A percentile compares a stretch with the other conserved stretches of the same genome.
Evolutionary conservation across 2,888 invertebrate species (phyloP).

Genomic region (Anarsia innoxiella): DNA sequence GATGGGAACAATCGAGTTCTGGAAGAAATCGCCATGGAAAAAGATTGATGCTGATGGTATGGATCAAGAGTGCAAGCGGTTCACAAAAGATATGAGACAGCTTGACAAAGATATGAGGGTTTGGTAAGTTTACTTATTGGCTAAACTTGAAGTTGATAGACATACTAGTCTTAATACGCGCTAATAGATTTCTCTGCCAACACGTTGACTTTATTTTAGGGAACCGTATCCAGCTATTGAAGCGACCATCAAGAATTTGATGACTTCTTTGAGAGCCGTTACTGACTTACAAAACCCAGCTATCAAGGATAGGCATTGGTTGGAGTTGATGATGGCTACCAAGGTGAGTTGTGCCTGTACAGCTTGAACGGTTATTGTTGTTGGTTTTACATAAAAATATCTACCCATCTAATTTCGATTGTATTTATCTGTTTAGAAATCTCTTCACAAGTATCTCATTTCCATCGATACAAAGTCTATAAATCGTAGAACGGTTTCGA

Average conservation of each 20-base stretch:
- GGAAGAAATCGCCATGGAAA: conserved; percentile 96
- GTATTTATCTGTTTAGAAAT: conserved; percentile 15
- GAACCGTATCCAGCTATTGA: conserved; percentile 88
- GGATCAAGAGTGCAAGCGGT: conserved; percentile 96
- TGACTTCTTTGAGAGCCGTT: conserved; percentile 93
- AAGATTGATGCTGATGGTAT: conserved; percentile 95
- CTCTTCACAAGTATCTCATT: conserved; percentile 38
- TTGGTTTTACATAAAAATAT: neutral
- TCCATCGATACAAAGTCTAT: conserved; percentile 35
- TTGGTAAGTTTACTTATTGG: conserved; percentile 62
- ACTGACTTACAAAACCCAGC: conserved; percentile 96
- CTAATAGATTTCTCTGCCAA: too few species aligned
- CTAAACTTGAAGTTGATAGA: neutral
- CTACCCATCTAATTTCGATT: neutral
- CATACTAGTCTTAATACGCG: too few species aligned
- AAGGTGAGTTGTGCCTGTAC: conserved; percentile 78
- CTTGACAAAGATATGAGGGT: conserved; percentile 87
- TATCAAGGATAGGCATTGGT: conserved; percentile 95
- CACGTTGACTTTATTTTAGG: too few species aligned
- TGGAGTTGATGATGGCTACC: conserved; percentile 93
- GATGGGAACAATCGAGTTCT: conserved; percentile 87
- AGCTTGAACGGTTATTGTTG: too few species aligned
- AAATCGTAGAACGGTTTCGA: conserved; percentile 15
- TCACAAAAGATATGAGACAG: conserved; percentile 87
- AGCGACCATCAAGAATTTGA: conserved; percentile 89